Evolutionary conservation across 1,140 invertebrate genomes (phyloP).

Genomic region (Macrobrachium nipponense): DNA sequence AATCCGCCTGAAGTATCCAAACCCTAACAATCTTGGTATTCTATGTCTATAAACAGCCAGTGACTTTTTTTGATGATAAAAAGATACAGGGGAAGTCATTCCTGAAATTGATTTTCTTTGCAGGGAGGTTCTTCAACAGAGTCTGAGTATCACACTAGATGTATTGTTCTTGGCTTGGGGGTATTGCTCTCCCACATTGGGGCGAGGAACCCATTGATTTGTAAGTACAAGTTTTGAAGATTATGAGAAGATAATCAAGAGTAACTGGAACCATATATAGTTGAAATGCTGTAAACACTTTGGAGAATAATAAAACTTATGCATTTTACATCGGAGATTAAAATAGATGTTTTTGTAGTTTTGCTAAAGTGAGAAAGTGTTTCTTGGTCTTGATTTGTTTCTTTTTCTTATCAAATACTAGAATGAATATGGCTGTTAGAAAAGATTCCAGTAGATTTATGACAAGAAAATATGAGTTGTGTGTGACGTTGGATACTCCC

Average conservation of each 20-base stretch:
- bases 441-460: constrained; percentile 40
- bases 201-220: constrained; percentile 43
- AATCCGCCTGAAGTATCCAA: too few relatives aligned
- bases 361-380: neutral
- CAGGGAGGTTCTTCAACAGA: constrained; percentile 55
- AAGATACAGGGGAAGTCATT: neutral
- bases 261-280: too few relatives aligned
- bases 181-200: constrained; percentile 51
- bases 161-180: constrained; percentile 51
- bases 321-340: too few relatives aligned
- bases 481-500: constrained; percentile 33
- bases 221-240: constrained; percentile 37
- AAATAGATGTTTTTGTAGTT: too few relatives aligned
- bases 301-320: too few relatives aligned
- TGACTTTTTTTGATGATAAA: neutral
- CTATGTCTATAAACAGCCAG: too few relatives aligned
- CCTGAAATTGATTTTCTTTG: constrained; percentile 7
- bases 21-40: too few relatives aligned
- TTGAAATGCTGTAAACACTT: too few relatives aligned
- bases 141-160: constrained; percentile 47
- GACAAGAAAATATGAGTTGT: constrained; percentile 16
- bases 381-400: neutral
- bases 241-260: too few relatives aligned
- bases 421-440: constrained; percentile 45
- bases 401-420: neutral